phyloP scores from a whole-genome alignment of 2,888 invertebrate genomes.

The Pandemis cinnamomeana region DNA sequence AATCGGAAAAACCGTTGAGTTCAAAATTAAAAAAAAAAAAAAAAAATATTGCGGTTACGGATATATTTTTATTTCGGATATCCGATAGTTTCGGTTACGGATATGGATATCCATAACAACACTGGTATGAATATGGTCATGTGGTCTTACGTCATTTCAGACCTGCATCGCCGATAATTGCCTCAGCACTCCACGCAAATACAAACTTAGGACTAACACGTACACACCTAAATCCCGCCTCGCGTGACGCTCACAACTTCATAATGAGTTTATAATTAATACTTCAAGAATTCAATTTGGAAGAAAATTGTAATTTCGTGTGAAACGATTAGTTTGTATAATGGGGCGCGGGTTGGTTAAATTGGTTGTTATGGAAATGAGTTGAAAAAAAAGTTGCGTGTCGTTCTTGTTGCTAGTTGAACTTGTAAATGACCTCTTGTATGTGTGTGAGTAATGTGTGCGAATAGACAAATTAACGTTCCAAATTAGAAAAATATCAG shows the following conservation, averaged over 20 bases:
- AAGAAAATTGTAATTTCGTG: slow-evolving; percentile 44
- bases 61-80: no score
- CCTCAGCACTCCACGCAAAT: slow-evolving; percentile 48
- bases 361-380: slow-evolving; percentile 13
- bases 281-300: slow-evolving; percentile 66
- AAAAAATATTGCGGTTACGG: no score
- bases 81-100: no score
- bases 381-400: neutral
- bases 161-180: slow-evolving; percentile 25
- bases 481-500: no score
- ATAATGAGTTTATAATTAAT: slow-evolving; percentile 68
- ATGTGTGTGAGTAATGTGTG: no score
- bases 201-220: slow-evolving; percentile 48
- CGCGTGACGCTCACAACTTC: slow-evolving; percentile 54
- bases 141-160: slow-evolving; percentile 4
- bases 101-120: neutral
- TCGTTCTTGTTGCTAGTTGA: no score
- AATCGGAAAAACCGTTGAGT: no score
- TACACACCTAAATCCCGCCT: slow-evolving; percentile 55
- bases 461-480: no score
- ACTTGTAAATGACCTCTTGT: no score
- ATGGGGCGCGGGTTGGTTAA: slow-evolving; percentile 3
- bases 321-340: slow-evolving; percentile 30
- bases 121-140: neutral
- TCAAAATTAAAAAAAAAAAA: no score